A percentile compares a stretch with the other conserved stretches of the same genome.
phyloP scores from a whole-genome alignment of 2,113 vertebrate genomes.

The Phyllostomus hastatus region DNA sequence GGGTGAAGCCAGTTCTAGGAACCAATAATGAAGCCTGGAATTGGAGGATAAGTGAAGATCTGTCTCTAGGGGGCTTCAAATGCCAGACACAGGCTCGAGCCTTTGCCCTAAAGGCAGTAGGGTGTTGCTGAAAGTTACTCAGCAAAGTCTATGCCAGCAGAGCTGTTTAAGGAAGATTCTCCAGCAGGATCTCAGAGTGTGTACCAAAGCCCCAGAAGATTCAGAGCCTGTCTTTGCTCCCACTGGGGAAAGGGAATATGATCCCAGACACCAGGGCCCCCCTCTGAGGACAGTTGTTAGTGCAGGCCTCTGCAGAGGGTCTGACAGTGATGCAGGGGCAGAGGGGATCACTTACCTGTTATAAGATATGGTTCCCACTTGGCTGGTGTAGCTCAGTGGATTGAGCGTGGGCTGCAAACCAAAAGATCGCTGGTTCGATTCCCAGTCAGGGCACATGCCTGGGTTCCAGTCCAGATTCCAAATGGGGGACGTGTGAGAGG shows the following conservation, averaged over 20 bases:
- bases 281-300: background rate
- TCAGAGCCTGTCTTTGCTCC: background rate
- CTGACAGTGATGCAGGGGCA: background rate
- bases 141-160: background rate
- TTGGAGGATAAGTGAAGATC: background rate
- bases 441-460: no score
- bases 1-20: background rate
- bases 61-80: background rate
- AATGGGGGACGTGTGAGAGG: no score
- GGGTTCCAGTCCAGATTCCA: no score
- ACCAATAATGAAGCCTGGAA: background rate
- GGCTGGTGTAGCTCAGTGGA: no score
- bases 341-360: background rate
- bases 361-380: background rate
- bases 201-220: background rate
- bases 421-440: no score
- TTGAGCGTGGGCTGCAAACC: no score
- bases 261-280: background rate
- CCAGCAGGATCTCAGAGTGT: background rate
- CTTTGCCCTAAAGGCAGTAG: no score
- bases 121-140: background rate
- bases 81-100: background rate
- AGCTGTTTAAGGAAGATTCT: background rate
- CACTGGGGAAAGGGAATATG: background rate
- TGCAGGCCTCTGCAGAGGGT: background rate